Evolutionary conservation across 2,113 vertebrate genomes (phyloP).

Genomic region (Chaetura pelagica): DNA sequence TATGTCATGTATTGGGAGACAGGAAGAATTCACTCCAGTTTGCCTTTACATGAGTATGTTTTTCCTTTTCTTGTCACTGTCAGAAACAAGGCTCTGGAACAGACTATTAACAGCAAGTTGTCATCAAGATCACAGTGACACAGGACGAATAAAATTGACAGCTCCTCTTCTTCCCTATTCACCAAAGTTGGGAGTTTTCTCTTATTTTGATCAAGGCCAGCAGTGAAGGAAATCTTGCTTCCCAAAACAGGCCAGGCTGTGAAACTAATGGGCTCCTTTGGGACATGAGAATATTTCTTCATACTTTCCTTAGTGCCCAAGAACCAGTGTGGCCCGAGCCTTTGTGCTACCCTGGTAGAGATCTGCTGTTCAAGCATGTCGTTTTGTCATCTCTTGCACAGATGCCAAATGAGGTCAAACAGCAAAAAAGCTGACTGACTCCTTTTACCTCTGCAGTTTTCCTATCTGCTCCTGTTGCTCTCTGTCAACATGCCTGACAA

Average conservation of each 20-base stretch:
- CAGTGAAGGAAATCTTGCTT: background rate
- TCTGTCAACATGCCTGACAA: background rate
- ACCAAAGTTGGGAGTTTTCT: slow-evolving; percentile 23
- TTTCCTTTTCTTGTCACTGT: background rate
- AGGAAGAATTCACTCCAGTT: background rate
- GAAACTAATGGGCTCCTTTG: slow-evolving; percentile 60
- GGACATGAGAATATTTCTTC: background rate
- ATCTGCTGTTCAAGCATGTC: background rate
- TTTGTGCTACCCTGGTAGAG: background rate
- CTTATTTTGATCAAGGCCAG: slow-evolving; percentile 47
- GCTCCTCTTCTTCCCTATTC: slow-evolving; percentile 1
- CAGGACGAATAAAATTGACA: slow-evolving; percentile 14
- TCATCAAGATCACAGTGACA: background rate
- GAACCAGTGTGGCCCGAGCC: background rate
- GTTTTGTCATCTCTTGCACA: background rate
- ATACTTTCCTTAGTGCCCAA: background rate
- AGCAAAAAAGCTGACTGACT: background rate
- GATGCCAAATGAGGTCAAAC: slow-evolving; percentile 6
- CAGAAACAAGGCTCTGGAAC: slow-evolving; percentile 24
- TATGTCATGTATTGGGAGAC: background rate
- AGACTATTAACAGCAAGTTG: slow-evolving; percentile 16
- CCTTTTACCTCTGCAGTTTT: background rate
- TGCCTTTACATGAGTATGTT: background rate
- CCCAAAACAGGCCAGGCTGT: slow-evolving; percentile 48
- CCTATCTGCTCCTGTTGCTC: background rate